phyloP scores from a whole-genome alignment of 2,888 invertebrate genomes.

The Gryllus longicercus region DNA sequence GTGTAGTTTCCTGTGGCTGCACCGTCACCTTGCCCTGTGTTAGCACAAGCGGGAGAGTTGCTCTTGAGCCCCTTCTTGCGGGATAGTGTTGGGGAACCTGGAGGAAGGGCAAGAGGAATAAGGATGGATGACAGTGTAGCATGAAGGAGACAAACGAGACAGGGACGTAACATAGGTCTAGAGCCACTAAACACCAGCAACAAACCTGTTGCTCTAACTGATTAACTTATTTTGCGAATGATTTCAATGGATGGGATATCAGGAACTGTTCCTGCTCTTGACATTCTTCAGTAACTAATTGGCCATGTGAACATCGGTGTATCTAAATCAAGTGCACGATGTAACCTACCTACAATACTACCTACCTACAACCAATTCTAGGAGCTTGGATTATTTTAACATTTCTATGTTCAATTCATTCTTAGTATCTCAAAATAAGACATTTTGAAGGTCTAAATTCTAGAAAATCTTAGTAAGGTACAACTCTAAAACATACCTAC shows the following conservation, averaged over 20 bases:
- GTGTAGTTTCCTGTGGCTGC: slow-evolving; percentile 40
- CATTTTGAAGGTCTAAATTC: too few relatives aligned
- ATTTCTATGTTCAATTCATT: too few relatives aligned
- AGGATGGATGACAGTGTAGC: slow-evolving; percentile 4
- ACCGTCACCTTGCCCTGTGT: slow-evolving; percentile 41
- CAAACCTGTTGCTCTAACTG: background rate
- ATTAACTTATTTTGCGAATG: background rate
- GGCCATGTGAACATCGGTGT: too few relatives aligned
- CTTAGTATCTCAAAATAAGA: too few relatives aligned
- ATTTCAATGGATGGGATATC: background rate
- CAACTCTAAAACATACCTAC: too few relatives aligned
- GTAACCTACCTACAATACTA: background rate
- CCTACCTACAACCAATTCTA: background rate
- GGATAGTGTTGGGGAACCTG: slow-evolving; percentile 25
- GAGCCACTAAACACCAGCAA: background rate
- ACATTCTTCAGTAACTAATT: background rate
- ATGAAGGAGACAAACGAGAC: background rate
- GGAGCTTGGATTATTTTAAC: background rate
- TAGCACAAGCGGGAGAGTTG: slow-evolving; percentile 35
- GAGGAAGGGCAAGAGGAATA: slow-evolving; percentile 24
- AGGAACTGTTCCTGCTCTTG: background rate
- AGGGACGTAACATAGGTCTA: background rate
- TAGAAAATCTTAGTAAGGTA: too few relatives aligned
- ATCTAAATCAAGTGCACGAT: too few relatives aligned
- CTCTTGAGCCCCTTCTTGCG: slow-evolving; percentile 32